A percentile compares a stretch with the other conserved stretches of the same genome.
phyloP scores from a whole-genome alignment of 2,113 vertebrate species.

The Andinoacara biseriatus region DNA sequence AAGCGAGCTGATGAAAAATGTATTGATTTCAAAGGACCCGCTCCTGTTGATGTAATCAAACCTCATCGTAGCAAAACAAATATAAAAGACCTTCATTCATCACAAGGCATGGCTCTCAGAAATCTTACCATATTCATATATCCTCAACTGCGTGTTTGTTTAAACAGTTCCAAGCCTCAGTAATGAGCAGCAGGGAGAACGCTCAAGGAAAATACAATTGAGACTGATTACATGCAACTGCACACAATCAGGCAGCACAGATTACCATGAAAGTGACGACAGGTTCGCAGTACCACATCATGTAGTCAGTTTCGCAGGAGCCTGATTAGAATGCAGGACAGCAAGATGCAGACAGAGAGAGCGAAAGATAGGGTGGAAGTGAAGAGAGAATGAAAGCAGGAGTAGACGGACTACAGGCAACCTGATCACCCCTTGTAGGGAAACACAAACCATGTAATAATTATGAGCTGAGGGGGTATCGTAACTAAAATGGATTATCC shows the following conservation, averaged over 20 bases:
- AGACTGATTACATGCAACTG: constrained; percentile 3
- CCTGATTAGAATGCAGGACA: not conserved
- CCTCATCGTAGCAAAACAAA: constrained; percentile 19
- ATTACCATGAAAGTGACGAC: constrained; percentile 10
- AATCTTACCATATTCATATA: not conserved
- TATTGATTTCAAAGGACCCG: not conserved
- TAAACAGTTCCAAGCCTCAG: not conserved
- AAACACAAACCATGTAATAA: constrained; percentile 51
- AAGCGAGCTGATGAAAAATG: constrained; percentile 18
- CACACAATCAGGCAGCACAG: not conserved
- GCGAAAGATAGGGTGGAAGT: not conserved
- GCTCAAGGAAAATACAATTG: constrained; percentile 11
- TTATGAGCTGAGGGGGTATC: constrained; percentile 56
- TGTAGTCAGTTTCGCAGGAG: not conserved
- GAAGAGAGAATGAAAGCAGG: not conserved
- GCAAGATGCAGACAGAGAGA: not conserved
- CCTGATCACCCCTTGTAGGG: constrained; percentile 16
- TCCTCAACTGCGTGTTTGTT: not conserved
- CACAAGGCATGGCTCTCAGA: not conserved
- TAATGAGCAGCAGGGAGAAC: not conserved
- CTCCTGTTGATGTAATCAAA: constrained; percentile 14
- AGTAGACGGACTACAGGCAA: not conserved
- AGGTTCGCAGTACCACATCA: not conserved
- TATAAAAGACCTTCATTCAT: constrained; percentile 27
- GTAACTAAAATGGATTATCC: constrained; percentile 56